Conservation (phyloP, 2,888 invertebrate species). For the Notodonta dromedarius region DNA sequence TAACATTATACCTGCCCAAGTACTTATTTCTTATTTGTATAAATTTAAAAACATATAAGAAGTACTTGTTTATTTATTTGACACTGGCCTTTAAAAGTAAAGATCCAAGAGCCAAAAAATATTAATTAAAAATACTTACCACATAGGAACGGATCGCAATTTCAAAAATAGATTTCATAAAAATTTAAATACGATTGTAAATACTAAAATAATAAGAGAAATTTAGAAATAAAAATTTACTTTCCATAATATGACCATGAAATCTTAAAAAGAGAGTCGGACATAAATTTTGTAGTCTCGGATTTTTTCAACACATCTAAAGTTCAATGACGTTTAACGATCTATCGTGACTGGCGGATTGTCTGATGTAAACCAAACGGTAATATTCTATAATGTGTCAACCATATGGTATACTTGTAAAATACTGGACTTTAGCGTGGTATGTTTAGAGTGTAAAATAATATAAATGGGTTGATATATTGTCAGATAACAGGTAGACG, state of each 20-base stretch:
- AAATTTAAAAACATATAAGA: too few species aligned
- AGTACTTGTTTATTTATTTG: too few species aligned
- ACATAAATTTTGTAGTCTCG: slow-evolving; percentile 19
- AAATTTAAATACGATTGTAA: background rate
- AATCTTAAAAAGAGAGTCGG: slow-evolving; percentile 22
- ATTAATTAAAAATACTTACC: too few species aligned
- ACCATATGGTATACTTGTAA: background rate
- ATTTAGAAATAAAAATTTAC: background rate
- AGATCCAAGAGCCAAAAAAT: too few species aligned
- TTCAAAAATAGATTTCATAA: background rate
- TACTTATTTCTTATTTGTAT: too few species aligned
- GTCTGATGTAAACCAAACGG: slow-evolving; percentile 20
- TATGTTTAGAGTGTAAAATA: background rate
- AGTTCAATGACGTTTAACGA: slow-evolving; percentile 55
- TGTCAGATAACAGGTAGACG: background rate
- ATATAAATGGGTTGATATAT: background rate
- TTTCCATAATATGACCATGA: slow-evolving; percentile 1
- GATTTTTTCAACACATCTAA: slow-evolving; percentile 39
- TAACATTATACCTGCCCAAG: too few species aligned
- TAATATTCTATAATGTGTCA: slow-evolving; percentile 9
- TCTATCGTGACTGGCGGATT: slow-evolving; percentile 41
- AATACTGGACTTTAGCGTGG: background rate
- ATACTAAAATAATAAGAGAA: background rate
- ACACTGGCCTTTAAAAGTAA: too few species aligned
- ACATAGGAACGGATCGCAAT: background rate